phyloP scores from a whole-genome alignment of 2,797 vertebrate genomes.

The Rhabdophis nuchalis region DNA sequence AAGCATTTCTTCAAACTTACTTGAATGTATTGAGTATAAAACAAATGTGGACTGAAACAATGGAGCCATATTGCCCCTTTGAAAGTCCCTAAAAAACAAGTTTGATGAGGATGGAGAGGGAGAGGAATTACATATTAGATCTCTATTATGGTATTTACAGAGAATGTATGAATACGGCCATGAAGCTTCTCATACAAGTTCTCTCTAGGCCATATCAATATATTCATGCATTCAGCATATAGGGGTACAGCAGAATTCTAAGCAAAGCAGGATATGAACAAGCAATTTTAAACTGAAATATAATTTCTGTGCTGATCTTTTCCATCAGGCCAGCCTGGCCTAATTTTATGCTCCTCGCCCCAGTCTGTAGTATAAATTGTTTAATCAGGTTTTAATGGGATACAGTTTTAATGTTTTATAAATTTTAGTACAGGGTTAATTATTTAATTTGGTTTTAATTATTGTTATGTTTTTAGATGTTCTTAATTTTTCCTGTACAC shows the following conservation, averaged over 20 bases:
- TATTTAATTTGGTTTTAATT: no score
- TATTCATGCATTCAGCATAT: background rate
- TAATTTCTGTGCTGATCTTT: background rate
- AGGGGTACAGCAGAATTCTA: background rate
- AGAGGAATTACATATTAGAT: background rate
- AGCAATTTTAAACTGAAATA: background rate
- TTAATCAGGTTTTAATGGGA: no score
- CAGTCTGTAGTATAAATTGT: no score
- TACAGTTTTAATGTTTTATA: no score
- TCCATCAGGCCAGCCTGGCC: no score
- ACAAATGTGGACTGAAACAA: no score
- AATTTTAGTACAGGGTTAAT: no score
- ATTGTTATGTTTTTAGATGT: no score
- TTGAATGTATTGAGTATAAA: background rate
- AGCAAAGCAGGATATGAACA: background rate
- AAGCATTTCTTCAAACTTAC: background rate
- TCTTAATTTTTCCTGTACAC: no score
- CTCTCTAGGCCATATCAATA: background rate
- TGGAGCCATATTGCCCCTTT: background rate
- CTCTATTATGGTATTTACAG: background rate
- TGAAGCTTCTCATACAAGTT: background rate
- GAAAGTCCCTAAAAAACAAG: background rate
- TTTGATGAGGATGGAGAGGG: background rate
- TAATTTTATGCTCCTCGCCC: no score
- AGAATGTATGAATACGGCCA: background rate